Base-by-base conservation (phyloP, 2,797 vertebrate species). In the Typhlichthys eigenmanni region DNA sequence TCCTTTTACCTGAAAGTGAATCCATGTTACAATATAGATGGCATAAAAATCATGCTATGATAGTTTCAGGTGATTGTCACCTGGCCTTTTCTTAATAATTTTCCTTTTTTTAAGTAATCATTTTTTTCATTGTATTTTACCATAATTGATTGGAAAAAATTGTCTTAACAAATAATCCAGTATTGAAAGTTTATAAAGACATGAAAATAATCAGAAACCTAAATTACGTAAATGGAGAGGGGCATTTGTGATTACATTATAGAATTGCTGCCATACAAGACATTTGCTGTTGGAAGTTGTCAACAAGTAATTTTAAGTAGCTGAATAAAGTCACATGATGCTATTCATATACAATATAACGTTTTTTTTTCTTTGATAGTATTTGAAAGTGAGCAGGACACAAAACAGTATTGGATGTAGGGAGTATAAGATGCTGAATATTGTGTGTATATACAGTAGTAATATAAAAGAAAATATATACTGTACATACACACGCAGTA, bases 271-370 rank as follows among this genome's bases (percentile, higher is more conserved):
- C 60, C 57, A 51, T 29, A 60, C 60, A 58, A 61, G 47, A 65
- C 47, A 58, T 82, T 55, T 62, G 38, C 47, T 74, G 62, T 71
- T 74, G 64, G 65, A 71, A 79, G 74, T 75, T 72, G 70, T 80
- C 68, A 51, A 66, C 34, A 46, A 78, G 72, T 76, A 69, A 83
- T 84, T 84, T 84, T 82, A 74, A 81, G 69, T 72, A 77, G 77
- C 63, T 82, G 69, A 90, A 88, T 89, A 88, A 90, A 89, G 74
- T 69, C 38, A 64, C 53, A 50, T 62, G 59, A 62, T 72, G 64
- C 59, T 49, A 62, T 51, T 59, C 64, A 67, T 34, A 19, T 34
- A 43, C 8, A 13, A 52, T 51, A 29, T 29, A 29, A 29, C 24
- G 24, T 47, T 10, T 47, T 47, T 47, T 3, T 14, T 48, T 48